Evolutionary conservation across 2,113 vertebrate species (phyloP), one percentile per base, ranked within the genome.

Genomic region (Melospiza melodia): DNA sequence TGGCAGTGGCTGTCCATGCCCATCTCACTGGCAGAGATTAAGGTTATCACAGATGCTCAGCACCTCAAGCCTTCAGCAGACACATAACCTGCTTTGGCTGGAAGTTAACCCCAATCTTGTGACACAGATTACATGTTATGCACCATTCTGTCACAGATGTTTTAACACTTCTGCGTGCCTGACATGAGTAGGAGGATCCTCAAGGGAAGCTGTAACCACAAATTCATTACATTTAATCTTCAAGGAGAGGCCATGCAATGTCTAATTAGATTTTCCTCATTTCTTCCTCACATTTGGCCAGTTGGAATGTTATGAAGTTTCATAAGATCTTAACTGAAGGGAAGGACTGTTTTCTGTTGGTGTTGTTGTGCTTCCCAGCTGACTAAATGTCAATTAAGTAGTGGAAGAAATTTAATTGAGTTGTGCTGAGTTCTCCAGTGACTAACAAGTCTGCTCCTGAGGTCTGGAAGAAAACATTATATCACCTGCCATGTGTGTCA

Each of bases 341-440:
- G 59, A 89, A 82, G 35, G 85, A 63, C 80, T 93, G 37, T 87
- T 94, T 95, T 89, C 62, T 92, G 48, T n/a, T 68, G 61, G 68
- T 65, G 43, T 8, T 94, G 77, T 92, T 94, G 27, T 92, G 87
- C 65, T 92, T 91, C 80, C 69, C 62, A 89, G 86, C 80, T 94
- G 83, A 93, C 80, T 97, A 96, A 84, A 96, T 78, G 83, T 87
- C 86, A 91, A 61, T 96, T 96, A 93, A 66, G 73, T 87, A 90
- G 96, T 96, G 90, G 92, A 96, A 96, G 83, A 96, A 95, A 93
- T 79, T 94, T 97, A 94, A 95, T 92, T 95, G 95, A 93, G 80
- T 94, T 96, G 93, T 92, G 86, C 86, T 90, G 94, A 95, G 85
- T 84, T 95, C 91, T 94, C 58, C 65, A 87, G 9, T 89, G 90